phyloP scores from a whole-genome alignment of 2,888 invertebrate genomes.

The Sialis fuliginosa region DNA sequence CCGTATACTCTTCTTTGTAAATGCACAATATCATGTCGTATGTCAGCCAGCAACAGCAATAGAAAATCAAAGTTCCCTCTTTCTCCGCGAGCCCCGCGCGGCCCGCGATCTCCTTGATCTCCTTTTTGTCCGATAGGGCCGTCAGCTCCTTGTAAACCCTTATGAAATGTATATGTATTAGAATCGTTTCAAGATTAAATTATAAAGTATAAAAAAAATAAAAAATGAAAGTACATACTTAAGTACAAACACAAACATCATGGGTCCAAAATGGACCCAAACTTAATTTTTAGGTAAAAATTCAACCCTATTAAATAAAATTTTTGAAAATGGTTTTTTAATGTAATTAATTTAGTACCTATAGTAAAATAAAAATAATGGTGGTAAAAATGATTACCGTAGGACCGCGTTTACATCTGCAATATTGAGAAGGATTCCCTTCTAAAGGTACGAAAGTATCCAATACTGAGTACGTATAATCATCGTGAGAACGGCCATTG shows the following conservation, averaged over 20 bases:
- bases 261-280: too few species aligned
- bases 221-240: background rate
- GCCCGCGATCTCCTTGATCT: slow-evolving; percentile 35
- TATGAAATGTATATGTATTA: slow-evolving; percentile 7
- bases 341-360: too few species aligned
- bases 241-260: too few species aligned
- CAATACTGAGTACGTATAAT: slow-evolving; percentile 33
- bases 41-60: slow-evolving; percentile 41
- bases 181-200: slow-evolving; percentile 1
- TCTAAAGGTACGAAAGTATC: slow-evolving; percentile 40
- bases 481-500: slow-evolving; percentile 19
- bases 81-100: slow-evolving; percentile 38
- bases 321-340: too few species aligned
- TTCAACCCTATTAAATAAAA: background rate
- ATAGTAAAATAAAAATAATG: too few species aligned
- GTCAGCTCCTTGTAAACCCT: slow-evolving; percentile 43
- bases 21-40: slow-evolving; percentile 42
- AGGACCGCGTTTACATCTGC: slow-evolving; percentile 46
- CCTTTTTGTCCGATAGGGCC: slow-evolving; percentile 45
- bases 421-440: slow-evolving; percentile 29
- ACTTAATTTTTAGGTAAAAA: background rate
- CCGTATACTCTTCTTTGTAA: slow-evolving; percentile 38
- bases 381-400: slow-evolving; percentile 27
- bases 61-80: slow-evolving; percentile 44
- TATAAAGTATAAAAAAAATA: background rate